Percentiles rank a stretch among this genome's conserved stretches.
Evolutionary conservation across 2,888 invertebrate species (phyloP).

Genomic region (Endotricha flammealis): DNA sequence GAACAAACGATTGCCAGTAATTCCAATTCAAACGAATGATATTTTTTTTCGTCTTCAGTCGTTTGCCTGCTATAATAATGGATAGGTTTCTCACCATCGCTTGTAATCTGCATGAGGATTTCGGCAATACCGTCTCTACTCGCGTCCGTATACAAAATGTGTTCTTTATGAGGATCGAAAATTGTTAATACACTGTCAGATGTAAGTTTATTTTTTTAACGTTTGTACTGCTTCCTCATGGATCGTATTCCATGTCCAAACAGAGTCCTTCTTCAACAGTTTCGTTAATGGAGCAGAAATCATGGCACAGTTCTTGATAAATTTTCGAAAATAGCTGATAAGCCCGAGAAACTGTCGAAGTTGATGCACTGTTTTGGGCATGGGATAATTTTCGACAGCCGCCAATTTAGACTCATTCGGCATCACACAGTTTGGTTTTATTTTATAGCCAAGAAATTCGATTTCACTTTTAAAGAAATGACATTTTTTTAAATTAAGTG

Average conservation of each 20-base stretch:
- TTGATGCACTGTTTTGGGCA: slow-evolving; percentile 22
- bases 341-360: slow-evolving; percentile 25
- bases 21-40: slow-evolving; percentile 41
- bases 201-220: slow-evolving; percentile 11
- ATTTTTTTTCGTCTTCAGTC: slow-evolving; percentile 32
- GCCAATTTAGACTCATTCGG: slow-evolving; percentile 20
- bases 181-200: slow-evolving; percentile 18
- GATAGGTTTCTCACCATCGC: slow-evolving; percentile 25
- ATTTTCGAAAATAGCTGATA: slow-evolving; percentile 31
- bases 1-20: slow-evolving; percentile 34
- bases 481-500: slow-evolving; percentile 27
- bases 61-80: slow-evolving; percentile 36
- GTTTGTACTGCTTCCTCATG: slow-evolving; percentile 14
- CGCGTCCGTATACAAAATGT: slow-evolving; percentile 37
- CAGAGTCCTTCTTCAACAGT: slow-evolving; percentile 22
- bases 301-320: slow-evolving; percentile 28
- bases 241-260: slow-evolving; percentile 12
- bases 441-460: slow-evolving; percentile 23
- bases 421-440: slow-evolving; percentile 14
- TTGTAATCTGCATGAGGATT: slow-evolving; percentile 27
- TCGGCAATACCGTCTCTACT: slow-evolving; percentile 32
- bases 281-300: slow-evolving; percentile 26
- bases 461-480: slow-evolving; percentile 22
- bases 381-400: slow-evolving; percentile 18
- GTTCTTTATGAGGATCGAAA: slow-evolving; percentile 22